Conservation (phyloP, 1,140 invertebrate species). For the Nasonia longicornis region DNA sequence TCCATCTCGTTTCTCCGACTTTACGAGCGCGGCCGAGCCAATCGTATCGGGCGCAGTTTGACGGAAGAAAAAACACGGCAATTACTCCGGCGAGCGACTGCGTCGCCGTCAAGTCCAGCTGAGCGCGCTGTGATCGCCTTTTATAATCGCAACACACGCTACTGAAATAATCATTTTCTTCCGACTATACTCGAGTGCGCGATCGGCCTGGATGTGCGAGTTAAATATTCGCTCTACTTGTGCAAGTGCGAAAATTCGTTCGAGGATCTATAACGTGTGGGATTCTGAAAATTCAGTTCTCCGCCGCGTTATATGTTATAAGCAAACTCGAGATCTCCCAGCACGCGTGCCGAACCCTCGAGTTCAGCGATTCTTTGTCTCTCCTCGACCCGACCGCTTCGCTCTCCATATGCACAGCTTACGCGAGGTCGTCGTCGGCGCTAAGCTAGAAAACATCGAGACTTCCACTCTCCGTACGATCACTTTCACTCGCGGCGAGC, state of each 20-base stretch:
- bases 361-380: neutral
- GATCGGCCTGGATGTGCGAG: neutral
- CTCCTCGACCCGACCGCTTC: neutral
- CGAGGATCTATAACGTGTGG: no score
- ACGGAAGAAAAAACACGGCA: neutral
- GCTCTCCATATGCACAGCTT: neutral
- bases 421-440: conserved; percentile 1
- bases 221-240: neutral
- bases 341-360: no score
- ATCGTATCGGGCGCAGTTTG: neutral
- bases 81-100: neutral
- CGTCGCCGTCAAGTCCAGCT: neutral
- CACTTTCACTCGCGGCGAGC: neutral
- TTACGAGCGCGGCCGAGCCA: neutral
- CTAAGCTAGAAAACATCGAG: neutral
- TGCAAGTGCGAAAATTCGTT: no score
- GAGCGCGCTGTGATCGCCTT: neutral
- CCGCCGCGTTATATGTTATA: no score
- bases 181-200: neutral
- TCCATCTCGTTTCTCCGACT: neutral
- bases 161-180: neutral
- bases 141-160: neutral
- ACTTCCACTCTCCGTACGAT: conserved; percentile 3
- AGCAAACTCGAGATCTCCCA: no score
- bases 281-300: no score